phyloP scores from a whole-genome alignment of 2,113 vertebrate species.

The Murina feae region DNA sequence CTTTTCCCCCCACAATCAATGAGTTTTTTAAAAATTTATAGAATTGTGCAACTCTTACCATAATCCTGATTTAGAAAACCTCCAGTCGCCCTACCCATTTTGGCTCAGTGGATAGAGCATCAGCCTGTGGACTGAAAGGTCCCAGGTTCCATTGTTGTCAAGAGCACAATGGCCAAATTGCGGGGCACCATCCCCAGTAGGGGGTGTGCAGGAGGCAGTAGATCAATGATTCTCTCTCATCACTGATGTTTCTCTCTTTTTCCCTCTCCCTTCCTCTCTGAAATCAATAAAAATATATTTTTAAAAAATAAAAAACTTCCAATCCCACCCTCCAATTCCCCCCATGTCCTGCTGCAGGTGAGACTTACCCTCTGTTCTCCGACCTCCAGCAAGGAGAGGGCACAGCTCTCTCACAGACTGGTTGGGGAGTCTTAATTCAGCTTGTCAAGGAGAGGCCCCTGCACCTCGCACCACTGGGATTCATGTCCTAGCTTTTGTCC shows the following conservation, averaged over 20 bases:
- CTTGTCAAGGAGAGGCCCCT: not conserved
- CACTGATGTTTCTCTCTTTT: no score
- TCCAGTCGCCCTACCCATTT: no score
- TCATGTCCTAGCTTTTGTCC: not conserved
- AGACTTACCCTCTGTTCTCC: not conserved
- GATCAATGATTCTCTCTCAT: no score
- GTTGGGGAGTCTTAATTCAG: not conserved
- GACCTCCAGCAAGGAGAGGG: not conserved
- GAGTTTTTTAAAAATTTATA: not conserved
- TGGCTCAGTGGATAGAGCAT: no score
- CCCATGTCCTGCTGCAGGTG: not conserved
- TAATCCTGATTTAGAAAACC: not conserved
- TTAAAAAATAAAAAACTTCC: not conserved
- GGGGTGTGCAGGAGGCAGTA: no score
- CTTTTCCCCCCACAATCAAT: not conserved
- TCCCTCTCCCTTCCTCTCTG: no score
- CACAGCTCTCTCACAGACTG: fast-evolving
- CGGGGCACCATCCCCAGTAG: no score
- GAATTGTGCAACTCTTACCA: not conserved
- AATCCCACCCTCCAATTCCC: not conserved
- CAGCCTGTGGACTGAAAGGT: no score
- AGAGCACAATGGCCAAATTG: no score
- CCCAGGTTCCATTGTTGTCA: no score
- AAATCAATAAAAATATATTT: no score
- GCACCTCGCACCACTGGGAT: not conserved